Conservation (phyloP, 1,140 invertebrate genomes). For the Cydia fagiglandana region DNA sequence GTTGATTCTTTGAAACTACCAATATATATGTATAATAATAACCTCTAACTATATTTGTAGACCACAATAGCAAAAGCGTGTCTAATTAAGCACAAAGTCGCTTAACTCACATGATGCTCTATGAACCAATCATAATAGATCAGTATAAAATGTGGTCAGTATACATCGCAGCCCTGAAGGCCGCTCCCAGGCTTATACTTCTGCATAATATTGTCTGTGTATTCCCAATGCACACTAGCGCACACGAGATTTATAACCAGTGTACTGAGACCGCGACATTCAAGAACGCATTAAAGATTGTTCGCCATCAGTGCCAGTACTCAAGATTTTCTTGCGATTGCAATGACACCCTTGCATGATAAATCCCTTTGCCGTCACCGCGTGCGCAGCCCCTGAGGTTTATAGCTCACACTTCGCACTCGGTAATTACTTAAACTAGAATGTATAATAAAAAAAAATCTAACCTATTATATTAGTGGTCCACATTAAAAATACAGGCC, state of each 20-base stretch:
- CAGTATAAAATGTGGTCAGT: slow-evolving; percentile 36
- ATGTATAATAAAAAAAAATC: too few species aligned
- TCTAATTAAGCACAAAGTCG: not conserved
- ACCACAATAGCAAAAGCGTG: not conserved
- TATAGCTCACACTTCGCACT: slow-evolving; percentile 46
- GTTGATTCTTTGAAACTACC: too few species aligned
- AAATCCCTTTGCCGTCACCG: slow-evolving; percentile 45
- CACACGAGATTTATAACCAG: not conserved
- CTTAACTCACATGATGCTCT: not conserved
- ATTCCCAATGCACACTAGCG: not conserved
- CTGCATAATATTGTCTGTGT: slow-evolving; percentile 18
- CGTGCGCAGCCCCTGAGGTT: slow-evolving; percentile 40
- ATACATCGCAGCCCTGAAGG: slow-evolving; percentile 44
- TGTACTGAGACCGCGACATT: not conserved
- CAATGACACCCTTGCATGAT: slow-evolving; percentile 44
- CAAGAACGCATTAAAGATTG: not conserved
- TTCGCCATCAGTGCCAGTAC: not conserved
- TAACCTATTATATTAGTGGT: too few species aligned
- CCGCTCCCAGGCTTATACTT: slow-evolving; percentile 34
- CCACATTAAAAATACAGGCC: too few species aligned
- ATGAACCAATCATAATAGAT: slow-evolving; percentile 34
- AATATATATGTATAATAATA: too few species aligned
- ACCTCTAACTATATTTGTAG: too few species aligned
- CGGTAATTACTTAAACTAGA: slow-evolving; percentile 46
- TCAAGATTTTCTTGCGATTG: not conserved